Conservation (phyloP, 2,797 vertebrate genomes). For the Oophaga sylvatica region DNA sequence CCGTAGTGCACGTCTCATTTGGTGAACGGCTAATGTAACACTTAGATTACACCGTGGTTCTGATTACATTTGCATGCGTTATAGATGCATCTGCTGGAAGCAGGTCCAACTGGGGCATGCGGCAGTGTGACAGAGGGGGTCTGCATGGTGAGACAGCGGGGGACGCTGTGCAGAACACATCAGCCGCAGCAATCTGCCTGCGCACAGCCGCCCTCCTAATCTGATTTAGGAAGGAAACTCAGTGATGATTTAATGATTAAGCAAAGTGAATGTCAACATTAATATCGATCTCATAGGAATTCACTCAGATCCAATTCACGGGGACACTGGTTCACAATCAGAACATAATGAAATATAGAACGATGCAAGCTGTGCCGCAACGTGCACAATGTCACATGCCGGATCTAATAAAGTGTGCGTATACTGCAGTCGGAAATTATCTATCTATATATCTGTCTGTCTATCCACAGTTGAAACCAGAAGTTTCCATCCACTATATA, state of each 20-base stretch:
- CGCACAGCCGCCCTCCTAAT: constrained; percentile 36
- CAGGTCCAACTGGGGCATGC: constrained; percentile 46
- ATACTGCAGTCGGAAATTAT: not conserved
- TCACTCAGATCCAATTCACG: not conserved
- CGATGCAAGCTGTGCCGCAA: not conserved
- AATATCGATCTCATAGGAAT: constrained; percentile 42
- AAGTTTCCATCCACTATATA: too few relatives aligned
- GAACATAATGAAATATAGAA: constrained; percentile 14
- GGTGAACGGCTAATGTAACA: constrained; percentile 54
- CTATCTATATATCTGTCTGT: not conserved
- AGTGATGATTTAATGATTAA: constrained; percentile 52
- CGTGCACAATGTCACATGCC: not conserved
- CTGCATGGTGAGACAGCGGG: constrained; percentile 38
- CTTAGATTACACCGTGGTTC: constrained; percentile 53
- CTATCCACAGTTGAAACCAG: too few relatives aligned
- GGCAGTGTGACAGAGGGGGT: constrained; percentile 25
- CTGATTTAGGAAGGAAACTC: constrained; percentile 45
- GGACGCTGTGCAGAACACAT: constrained; percentile 3
- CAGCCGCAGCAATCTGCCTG: not conserved
- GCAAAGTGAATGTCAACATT: constrained; percentile 21
- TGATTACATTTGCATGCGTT: constrained; percentile 62
- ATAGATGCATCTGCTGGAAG: constrained; percentile 53
- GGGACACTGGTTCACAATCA: not conserved
- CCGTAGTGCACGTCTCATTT: constrained; percentile 53
- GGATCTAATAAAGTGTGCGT: too few relatives aligned